Base-by-base conservation (phyloP, 2,888 invertebrate species). In the Ernsta delagoae region DNA sequence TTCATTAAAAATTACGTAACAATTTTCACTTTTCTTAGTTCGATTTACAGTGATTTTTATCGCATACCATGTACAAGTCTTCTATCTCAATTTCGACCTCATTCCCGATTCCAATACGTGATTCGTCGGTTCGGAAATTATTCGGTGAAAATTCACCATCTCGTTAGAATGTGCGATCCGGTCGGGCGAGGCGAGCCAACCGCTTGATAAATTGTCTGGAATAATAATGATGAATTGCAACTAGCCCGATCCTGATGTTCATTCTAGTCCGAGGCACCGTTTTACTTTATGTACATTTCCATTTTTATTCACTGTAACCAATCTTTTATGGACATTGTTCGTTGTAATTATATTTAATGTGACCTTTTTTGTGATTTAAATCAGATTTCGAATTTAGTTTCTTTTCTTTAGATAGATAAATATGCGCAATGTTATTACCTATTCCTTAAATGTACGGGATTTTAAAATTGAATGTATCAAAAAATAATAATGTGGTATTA, bases 171-270 rank as follows among this genome's bases (percentile, higher is more conserved):
- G 91, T 90, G 91, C 92, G 89, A 90, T 86, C 85, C 90, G 83
- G 86, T 83, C 86, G 88, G 82, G 88, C 82, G 87, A 84, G 83
- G 87, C 89, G 89, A 89, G 89, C 93, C 90, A 91, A 92, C 92
- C 92, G 91, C 91, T 92, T 92, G 93, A 93, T 92, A 93, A 93
- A 93, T 93, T 92, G 93, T 91, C 92, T 90, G 93, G 93, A 93
- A 93, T 93, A 93, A 93, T 92, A 93, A 93, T 93, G 93, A 93
- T 93, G 92, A 92, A 93, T 93, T 92, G 92, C 92, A 91, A 89
- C 92, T 91, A 89, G 86, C 80, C 82, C 83, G 86, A 83, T 86
- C 83, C 84, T 81, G 81, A 85, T 88, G 87, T 87, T 86, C 81
- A 83, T 86, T 86, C 87, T 88, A 89, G 88, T 88, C 88, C 88